Percentiles rank a stretch among this genome's conserved stretches.
phyloP scores from a whole-genome alignment of 2,113 vertebrate species.

The Limnothrissa miodon region DNA sequence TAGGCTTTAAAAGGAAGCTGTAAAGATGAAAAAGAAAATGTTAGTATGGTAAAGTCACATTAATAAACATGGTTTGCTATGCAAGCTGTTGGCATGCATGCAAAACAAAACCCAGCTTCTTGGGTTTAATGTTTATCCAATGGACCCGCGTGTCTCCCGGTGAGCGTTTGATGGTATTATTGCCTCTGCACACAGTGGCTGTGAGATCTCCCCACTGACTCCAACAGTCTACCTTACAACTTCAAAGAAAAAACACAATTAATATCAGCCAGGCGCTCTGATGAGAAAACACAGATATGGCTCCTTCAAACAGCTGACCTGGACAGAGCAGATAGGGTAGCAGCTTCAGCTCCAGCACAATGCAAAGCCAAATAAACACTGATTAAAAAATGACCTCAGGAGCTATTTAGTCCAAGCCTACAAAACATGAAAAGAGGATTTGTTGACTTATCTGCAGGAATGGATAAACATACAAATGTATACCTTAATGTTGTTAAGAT shows the following conservation, averaged over 20 bases:
- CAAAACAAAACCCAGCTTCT: neutral
- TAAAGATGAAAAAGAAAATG: neutral
- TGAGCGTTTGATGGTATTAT: conserved; percentile 10
- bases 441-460: neutral
- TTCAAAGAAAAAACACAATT: conserved; percentile 18
- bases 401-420: neutral
- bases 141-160: neutral
- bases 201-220: neutral
- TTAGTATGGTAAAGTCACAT: neutral
- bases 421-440: neutral
- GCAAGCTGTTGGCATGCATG: neutral
- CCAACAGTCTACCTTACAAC: neutral
- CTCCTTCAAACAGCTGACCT: neutral
- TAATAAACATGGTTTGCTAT: neutral
- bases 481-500: too few species aligned
- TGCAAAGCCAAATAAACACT: neutral
- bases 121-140: neutral
- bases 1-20: neutral
- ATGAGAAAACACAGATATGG: conserved; percentile 20
- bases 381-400: neutral
- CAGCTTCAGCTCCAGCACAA: neutral
- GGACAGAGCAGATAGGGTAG: neutral
- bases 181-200: conserved; percentile 6
- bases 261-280: conserved; percentile 18
- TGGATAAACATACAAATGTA: neutral